Evolutionary conservation across 1,140 invertebrate genomes (phyloP), one percentile per base, ranked within the genome.

Genomic region (Drosophila carrolli): DNA sequence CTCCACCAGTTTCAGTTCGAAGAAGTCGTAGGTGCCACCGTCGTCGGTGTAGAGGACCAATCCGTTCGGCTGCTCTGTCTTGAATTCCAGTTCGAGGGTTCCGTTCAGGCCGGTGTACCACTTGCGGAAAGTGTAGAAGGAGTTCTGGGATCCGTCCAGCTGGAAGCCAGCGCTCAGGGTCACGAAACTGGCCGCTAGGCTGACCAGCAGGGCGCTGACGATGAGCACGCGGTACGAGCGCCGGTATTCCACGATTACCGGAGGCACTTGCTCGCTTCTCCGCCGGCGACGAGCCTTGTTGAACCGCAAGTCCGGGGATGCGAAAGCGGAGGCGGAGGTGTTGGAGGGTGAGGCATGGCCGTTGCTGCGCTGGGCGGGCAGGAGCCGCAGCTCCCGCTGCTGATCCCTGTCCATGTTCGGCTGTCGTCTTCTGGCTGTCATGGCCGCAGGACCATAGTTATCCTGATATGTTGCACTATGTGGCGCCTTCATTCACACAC

Each of bases 1-100:
- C 89, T 98, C 97, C 5, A 99, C 97, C 13, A 99, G 93, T 91
- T 98, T 99, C 53, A 99, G 93, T 93, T 98, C 97, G 92, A 99
- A 98, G 93, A 99, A 99, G 92, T 99, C 97, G 83, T 97, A 97
- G 14, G 96, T 97, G 10, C 97, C 97, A 5, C 98, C 97, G 91
- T 99, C 98, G 91, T 98, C 98, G 1, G 97, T 98, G 92, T 98
- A 98, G 44, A 99, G 93, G 14, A 99, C 93, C 61, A 98, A 93
- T 7, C 97, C 97, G 93, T 97, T 97, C 0, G 97, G 96, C 91
- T 97, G 96, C 57, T 97, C 95, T 5, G 97, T 98, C 93, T 97
- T 97, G 93, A 98, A 98, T 91, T 98, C 97, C 78, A 98, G 95
- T 90, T 97, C 97, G 6, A 98, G 92, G n/a, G 95, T 97, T 9